Evolutionary conservation across 2,797 vertebrate species (phyloP).

Genomic region (Dipus sagitta): DNA sequence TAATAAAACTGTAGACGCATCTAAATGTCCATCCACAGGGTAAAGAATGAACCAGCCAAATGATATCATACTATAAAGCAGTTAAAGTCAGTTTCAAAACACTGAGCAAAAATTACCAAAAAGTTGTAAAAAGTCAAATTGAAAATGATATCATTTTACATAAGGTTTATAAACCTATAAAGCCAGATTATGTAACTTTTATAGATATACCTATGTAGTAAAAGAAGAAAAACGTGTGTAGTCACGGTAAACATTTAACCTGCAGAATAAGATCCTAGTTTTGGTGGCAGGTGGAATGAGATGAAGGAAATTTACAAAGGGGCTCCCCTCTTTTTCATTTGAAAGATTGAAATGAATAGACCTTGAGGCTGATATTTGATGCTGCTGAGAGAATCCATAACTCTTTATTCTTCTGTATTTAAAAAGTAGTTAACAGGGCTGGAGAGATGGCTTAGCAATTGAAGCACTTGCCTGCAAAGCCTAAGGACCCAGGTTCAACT

Average conservation of each 20-base stretch:
- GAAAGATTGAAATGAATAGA: not conserved
- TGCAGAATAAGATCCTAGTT: not conserved
- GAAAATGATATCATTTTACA: constrained; percentile 48
- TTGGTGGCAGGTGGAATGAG: not conserved
- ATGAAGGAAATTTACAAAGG: not conserved
- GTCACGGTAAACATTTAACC: constrained; percentile 10
- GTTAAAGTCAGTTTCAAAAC: constrained; percentile 36
- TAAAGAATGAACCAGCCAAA: not conserved
- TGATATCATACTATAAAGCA: not conserved
- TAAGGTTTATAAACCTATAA: constrained; percentile 57
- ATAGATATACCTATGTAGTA: not conserved
- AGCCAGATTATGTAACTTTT: constrained; percentile 47
- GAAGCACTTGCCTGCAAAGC: too few relatives aligned
- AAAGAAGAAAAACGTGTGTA: not conserved
- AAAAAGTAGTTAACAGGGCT: not conserved
- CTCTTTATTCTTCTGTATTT: not conserved
- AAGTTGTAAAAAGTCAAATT: not conserved
- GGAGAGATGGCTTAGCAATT: not conserved
- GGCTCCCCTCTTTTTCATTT: not conserved
- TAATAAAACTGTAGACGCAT: not conserved
- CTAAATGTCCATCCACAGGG: not conserved
- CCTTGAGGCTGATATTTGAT: not conserved
- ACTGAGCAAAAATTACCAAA: not conserved
- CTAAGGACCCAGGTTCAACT: too few relatives aligned
- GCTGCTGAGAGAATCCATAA: not conserved